Base-by-base conservation (phyloP, 1,140 invertebrate species). In the Philotrypesis tridentata region DNA sequence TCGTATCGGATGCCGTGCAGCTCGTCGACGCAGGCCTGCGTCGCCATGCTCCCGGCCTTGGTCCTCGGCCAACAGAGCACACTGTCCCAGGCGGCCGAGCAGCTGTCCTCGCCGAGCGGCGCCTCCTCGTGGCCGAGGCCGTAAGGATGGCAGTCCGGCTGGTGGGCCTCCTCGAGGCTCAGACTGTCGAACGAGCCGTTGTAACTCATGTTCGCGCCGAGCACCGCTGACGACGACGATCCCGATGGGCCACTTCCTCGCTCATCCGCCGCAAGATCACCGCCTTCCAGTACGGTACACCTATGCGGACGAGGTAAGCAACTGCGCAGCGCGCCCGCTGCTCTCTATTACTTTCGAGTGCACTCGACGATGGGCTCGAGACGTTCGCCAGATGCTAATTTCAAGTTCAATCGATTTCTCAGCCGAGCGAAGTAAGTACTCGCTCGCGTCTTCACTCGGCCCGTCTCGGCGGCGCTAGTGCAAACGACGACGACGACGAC, bases 1-100 rank as follows among this genome's bases (percentile, higher is more conserved):
- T 96, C 95, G 85, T 97, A 97, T 70, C 92, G 93, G 29, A 97
- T 94, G 67, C 95, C 95, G 82, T 96, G 94, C 76, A 97, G 93
- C 85, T 96, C 94, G 14, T 93, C 93, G 80, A 97, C 95, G 86
- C 97, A 97, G 3, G 94, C 93, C 76, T 96, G 91, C 0, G 93
- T 86, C 1, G 94, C 95, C 29, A 93, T 84, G 0, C 92, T 93
- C 23, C 94, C 94, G 60, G 93, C 93, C 0, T 91, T 92, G 2
- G 96, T 96, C 0, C 93, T 91, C 0, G 95, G 95, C 97, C 97
- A 97, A 87, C 97, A 97, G 1, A 96, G 91, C 3, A 96, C 87
- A 5, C 93, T 93, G 89, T 97, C 96, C 91, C 94, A 96, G 63
- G 25, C 23, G 11, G 60, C 0, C 0, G 0, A 2, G 17, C 79